These are phyloP conservation scores for Salarias fasciatus DNA, from an alignment of 2,797 vertebrate species.

Conservation along the genomic window DNA sequence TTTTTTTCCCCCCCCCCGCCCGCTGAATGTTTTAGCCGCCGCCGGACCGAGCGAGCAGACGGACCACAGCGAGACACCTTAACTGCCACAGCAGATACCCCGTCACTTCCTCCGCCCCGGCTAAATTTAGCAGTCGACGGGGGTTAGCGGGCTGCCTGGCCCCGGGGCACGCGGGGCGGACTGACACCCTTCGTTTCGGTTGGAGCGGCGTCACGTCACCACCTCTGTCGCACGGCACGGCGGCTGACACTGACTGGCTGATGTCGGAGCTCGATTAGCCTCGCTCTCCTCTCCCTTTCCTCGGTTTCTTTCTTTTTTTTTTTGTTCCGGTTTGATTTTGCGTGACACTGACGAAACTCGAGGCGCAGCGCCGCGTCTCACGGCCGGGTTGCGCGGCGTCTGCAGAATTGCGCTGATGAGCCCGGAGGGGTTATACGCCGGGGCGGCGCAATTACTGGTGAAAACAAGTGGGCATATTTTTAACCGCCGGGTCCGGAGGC, in stretches of 20 bases:
- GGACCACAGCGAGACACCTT: constrained; percentile 13
- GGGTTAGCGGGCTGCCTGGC: neutral
- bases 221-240: constrained; percentile 30
- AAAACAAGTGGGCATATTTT: constrained; percentile 51
- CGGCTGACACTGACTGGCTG: constrained; percentile 23
- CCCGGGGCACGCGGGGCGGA: constrained; percentile 27
- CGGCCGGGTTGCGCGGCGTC: constrained; percentile 18
- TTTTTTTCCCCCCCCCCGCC: too few relatives aligned
- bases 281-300: neutral
- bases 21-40: constrained; percentile 18
- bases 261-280: constrained; percentile 18
- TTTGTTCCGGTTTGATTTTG: constrained; percentile 25
- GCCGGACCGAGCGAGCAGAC: constrained; percentile 8
- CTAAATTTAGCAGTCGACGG: constrained; percentile 37
- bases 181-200: constrained; percentile 37
- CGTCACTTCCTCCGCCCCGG: constrained; percentile 21
- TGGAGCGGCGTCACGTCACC: constrained; percentile 44
- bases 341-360: constrained; percentile 51
- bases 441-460: constrained; percentile 46
- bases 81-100: neutral
- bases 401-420: constrained; percentile 40
- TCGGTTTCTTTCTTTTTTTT: neutral
- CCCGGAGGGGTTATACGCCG: constrained; percentile 21
- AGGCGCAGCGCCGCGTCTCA: constrained; percentile 36
- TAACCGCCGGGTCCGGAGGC: constrained; percentile 46